Conservation (phyloP, 1,140 invertebrate species). For the Cotesia vestalis region DNA sequence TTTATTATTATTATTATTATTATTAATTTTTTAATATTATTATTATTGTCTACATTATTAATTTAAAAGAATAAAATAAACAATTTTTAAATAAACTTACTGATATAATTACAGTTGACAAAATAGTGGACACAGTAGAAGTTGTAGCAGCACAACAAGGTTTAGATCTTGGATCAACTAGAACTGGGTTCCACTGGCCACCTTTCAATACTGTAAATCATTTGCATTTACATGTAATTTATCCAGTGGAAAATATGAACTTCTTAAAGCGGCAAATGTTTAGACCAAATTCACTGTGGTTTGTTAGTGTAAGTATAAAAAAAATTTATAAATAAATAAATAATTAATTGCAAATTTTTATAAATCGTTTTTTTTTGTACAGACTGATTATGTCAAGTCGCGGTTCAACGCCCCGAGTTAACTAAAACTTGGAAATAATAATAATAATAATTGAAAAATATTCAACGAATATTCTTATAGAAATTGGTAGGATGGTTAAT, state of each 20-base stretch:
- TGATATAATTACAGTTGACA: conserved; percentile 67
- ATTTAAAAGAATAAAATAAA: too few relatives aligned
- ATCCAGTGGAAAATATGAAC: conserved; percentile 79
- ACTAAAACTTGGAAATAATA: neutral
- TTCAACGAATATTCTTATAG: conserved; percentile 12
- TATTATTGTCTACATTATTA: too few relatives aligned
- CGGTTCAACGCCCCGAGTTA: conserved; percentile 38
- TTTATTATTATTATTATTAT: too few relatives aligned
- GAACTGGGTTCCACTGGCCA: conserved; percentile 91
- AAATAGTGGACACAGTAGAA: conserved; percentile 70
- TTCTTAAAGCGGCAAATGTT: conserved; percentile 77
- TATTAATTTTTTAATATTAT: too few relatives aligned
- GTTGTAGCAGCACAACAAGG: conserved; percentile 66
- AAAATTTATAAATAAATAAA: neutral
- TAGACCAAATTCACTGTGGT: conserved; percentile 81
- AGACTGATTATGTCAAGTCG: conserved; percentile 62
- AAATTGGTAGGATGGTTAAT: neutral
- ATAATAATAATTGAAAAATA: conserved; percentile 1
- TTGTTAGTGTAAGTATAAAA: conserved; percentile 77
- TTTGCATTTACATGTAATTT: conserved; percentile 88
- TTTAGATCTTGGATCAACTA: conserved; percentile 67
- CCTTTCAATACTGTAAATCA: conserved; percentile 87
- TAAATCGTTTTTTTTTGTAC: conserved; percentile 41
- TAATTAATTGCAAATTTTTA: conserved; percentile 5
- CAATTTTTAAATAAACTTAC: conserved; percentile 21